These are phyloP conservation scores for Heterohyrax brucei DNA, from an alignment of 2,797 vertebrate genomes.

Conservation along the genomic window DNA sequence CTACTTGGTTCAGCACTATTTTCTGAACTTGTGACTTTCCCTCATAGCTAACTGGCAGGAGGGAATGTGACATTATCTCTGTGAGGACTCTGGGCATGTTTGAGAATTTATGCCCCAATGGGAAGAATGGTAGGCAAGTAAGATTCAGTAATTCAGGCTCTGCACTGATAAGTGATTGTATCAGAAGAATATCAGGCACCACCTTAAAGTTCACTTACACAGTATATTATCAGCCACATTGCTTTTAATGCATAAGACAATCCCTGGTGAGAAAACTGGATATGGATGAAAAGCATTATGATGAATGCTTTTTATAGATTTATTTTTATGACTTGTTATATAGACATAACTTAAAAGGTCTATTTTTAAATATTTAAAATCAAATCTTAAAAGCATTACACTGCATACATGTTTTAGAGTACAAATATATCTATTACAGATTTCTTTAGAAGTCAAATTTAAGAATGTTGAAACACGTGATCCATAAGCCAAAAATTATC, in stretches of 20 bases:
- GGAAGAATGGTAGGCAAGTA: background rate
- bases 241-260: background rate
- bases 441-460: constrained; percentile 24
- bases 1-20: constrained; percentile 59
- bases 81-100: background rate
- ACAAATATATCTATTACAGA: background rate
- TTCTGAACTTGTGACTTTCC: constrained; percentile 68
- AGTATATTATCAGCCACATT: background rate
- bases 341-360: background rate
- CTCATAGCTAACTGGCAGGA: background rate
- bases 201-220: background rate
- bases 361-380: background rate
- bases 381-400: constrained; percentile 21
- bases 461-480: constrained; percentile 56
- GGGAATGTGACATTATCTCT: background rate
- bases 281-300: background rate
- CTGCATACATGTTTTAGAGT: background rate
- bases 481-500: background rate
- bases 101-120: background rate
- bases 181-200: background rate
- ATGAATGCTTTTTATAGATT: background rate
- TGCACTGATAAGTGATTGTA: background rate
- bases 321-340: background rate
- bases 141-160: background rate
- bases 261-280: background rate